Evolutionary conservation across 2,797 vertebrate species (phyloP).

Genomic region (Ptychadena robeensis): DNA sequence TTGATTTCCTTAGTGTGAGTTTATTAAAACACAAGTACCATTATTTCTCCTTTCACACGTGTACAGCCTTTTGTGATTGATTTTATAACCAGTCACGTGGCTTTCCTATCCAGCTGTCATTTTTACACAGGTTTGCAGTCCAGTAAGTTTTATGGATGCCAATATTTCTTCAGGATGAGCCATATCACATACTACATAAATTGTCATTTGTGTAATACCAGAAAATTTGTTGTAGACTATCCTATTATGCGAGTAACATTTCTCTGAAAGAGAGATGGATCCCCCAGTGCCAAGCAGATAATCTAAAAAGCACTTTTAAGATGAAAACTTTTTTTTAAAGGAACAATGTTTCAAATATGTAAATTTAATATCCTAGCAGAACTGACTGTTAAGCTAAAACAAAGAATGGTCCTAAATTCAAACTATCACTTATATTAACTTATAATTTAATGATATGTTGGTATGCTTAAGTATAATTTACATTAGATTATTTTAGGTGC

Average conservation of each 20-base stretch:
- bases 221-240: constrained; percentile 60
- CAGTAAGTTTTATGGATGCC: constrained; percentile 61
- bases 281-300: constrained; percentile 25
- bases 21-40: constrained; percentile 45
- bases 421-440: no score
- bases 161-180: constrained; percentile 61
- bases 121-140: constrained; percentile 58
- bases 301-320: constrained; percentile 9
- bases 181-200: constrained; percentile 62
- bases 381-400: neutral
- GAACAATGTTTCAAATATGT: neutral
- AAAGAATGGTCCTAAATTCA: no score
- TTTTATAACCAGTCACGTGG: constrained; percentile 53
- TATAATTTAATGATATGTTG: no score
- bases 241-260: constrained; percentile 57
- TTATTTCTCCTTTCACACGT: constrained; percentile 50
- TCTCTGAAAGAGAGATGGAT: constrained; percentile 37
- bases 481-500: no score
- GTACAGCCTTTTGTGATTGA: constrained; percentile 55
- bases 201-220: constrained; percentile 63
- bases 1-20: constrained; percentile 35
- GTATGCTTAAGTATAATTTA: no score
- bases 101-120: constrained; percentile 58
- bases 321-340: constrained; percentile 29
- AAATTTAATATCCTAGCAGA: neutral